These are phyloP conservation scores for Romanogobio albipinnatus DNA, from an alignment of 2,113 vertebrate genomes.

Conservation along the genomic window DNA sequence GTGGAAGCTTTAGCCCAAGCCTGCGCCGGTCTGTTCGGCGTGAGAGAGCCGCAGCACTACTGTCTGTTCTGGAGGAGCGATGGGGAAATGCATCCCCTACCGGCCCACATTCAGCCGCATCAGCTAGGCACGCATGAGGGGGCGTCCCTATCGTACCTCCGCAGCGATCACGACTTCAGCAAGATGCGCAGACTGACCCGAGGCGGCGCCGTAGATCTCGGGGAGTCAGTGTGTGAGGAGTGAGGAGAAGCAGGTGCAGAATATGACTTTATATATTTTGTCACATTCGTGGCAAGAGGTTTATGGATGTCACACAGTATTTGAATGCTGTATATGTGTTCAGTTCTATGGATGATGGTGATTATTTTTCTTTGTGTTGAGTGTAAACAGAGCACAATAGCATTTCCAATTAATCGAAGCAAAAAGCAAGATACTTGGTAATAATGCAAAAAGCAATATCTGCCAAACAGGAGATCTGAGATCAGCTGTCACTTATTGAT, in stretches of 20 bases:
- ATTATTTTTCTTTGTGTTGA: conserved; percentile 7
- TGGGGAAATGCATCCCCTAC: conserved; percentile 76
- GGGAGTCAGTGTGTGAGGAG: conserved; percentile 82
- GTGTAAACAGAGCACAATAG: background rate
- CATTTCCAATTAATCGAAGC: background rate
- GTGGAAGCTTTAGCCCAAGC: conserved; percentile 72
- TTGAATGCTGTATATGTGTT: conserved; percentile 9
- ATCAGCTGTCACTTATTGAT: conserved; percentile 24
- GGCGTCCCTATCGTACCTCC: conserved; percentile 78
- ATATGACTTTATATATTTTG: conserved; percentile 16
- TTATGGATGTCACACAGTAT: conserved; percentile 14
- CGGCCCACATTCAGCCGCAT: conserved; percentile 73
- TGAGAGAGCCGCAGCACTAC: conserved; percentile 76
- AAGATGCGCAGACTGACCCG: conserved; percentile 81
- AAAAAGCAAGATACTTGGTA: conserved; percentile 9
- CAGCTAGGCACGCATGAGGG: conserved; percentile 75
- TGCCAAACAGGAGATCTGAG: conserved; percentile 42
- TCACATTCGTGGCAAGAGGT: background rate
- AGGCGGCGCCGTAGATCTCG: conserved; percentile 80
- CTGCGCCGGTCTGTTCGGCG: conserved; percentile 76
- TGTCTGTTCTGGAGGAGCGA: conserved; percentile 79
- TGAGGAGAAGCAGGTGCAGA: conserved; percentile 62
- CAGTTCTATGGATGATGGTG: conserved; percentile 19
- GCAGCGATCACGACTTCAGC: conserved; percentile 81
- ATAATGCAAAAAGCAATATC: conserved; percentile 58